Conservation (phyloP, 2,888 invertebrate genomes). For the Agonum fuliginosum region DNA sequence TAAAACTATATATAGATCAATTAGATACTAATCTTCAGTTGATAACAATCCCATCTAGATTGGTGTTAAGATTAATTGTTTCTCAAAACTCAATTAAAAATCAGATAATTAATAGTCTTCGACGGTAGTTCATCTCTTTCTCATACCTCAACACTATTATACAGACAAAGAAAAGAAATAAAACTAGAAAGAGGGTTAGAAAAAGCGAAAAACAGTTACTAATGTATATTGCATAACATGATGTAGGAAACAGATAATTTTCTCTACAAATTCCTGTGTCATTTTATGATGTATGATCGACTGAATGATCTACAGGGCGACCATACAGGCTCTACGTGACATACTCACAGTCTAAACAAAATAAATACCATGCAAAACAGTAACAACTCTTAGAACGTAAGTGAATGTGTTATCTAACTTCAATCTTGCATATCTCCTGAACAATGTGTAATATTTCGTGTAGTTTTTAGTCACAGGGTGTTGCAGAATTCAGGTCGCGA, state of each 20-base stretch:
- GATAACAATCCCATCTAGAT: slow-evolving; percentile 46
- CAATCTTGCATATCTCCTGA: slow-evolving; percentile 34
- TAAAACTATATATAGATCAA: slow-evolving; percentile 42
- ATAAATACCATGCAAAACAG: neutral
- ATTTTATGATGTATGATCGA: slow-evolving; percentile 47
- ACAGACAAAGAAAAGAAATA: neutral
- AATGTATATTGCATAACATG: slow-evolving; percentile 49
- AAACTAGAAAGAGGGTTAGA: slow-evolving; percentile 37
- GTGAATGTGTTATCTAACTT: slow-evolving; percentile 25
- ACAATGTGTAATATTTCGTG: slow-evolving; percentile 49
- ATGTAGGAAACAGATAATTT: slow-evolving; percentile 50
- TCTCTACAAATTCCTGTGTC: slow-evolving; percentile 53
- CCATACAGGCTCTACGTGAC: slow-evolving; percentile 5
- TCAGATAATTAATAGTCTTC: slow-evolving; percentile 42
- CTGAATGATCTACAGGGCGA: slow-evolving; percentile 29
- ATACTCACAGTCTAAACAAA: neutral
- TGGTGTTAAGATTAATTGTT: slow-evolving; percentile 50
- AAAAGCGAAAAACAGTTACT: slow-evolving; percentile 48
- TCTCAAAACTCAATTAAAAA: slow-evolving; percentile 54
- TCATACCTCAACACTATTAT: neutral
- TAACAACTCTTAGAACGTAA: no score
- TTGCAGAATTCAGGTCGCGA: neutral
- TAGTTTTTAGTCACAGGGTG: slow-evolving; percentile 21
- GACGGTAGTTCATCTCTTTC: neutral
- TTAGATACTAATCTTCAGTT: slow-evolving; percentile 48